Percentiles rank a stretch among this genome's conserved stretches.
Evolutionary conservation across 2,113 vertebrate species (phyloP).

Genomic region (Elephantulus edwardii): DNA sequence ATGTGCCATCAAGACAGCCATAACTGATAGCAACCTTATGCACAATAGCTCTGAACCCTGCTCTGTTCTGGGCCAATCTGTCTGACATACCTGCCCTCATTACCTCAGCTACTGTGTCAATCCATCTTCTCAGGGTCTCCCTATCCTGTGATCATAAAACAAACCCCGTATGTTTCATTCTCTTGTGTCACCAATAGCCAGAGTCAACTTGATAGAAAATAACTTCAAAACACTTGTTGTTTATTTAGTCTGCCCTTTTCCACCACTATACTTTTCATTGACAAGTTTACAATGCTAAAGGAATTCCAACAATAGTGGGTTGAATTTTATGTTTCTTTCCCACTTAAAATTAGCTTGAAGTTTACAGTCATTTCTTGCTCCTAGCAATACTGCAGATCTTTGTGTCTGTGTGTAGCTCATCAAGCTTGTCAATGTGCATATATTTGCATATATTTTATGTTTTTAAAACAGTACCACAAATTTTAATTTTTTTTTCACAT

Average conservation of each 20-base stretch:
- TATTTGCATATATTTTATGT: neutral
- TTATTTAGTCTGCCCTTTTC: neutral
- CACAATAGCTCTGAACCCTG: too few species aligned
- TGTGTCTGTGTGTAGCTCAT: neutral
- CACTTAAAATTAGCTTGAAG: neutral
- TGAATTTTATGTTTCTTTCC: neutral
- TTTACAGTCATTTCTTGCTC: neutral
- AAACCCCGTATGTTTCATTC: too few species aligned
- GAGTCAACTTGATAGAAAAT: neutral
- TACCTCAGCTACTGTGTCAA: too few species aligned
- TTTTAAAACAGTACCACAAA: neutral
- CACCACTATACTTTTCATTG: neutral
- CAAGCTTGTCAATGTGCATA: neutral
- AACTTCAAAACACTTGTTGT: neutral
- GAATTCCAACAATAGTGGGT: neutral
- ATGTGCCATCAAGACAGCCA: too few species aligned
- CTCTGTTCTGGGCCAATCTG: too few species aligned
- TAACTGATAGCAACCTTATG: too few species aligned
- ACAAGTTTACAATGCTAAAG: neutral
- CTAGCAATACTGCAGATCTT: neutral
- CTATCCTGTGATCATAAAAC: too few species aligned
- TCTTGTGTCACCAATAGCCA: too few species aligned
- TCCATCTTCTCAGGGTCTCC: too few species aligned
- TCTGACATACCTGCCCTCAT: too few species aligned
- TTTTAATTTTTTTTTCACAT: conserved; percentile 8